Conservation (phyloP, 1,140 invertebrate genomes). For the Eupristina koningsbergeri region DNA sequence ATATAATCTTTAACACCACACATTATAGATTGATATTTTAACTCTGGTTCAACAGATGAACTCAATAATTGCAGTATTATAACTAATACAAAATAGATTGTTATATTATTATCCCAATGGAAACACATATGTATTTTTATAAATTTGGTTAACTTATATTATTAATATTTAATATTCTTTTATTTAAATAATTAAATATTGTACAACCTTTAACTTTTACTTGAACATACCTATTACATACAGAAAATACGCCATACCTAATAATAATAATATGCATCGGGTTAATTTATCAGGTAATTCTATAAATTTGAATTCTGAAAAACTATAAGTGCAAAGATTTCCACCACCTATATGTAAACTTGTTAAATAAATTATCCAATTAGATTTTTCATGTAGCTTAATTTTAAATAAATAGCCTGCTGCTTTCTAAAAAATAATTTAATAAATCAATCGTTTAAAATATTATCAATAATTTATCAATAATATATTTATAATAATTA, state of each 20-base stretch:
- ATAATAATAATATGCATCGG: conserved; percentile 57
- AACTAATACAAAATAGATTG: conserved; percentile 52
- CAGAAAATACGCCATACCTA: conserved; percentile 59
- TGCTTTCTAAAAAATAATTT: conserved; percentile 48
- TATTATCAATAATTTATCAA: background rate
- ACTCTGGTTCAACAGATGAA: conserved; percentile 57
- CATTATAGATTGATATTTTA: conserved; percentile 63
- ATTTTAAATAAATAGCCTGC: conserved; percentile 51
- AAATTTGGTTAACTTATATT: background rate
- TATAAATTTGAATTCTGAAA: conserved; percentile 53
- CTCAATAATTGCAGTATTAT: conserved; percentile 58
- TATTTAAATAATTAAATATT: background rate
- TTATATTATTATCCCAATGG: too few species aligned
- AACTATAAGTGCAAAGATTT: conserved; percentile 60
- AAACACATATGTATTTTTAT: too few species aligned
- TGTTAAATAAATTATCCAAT: conserved; percentile 56
- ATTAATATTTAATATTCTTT: background rate
- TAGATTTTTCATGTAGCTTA: conserved; percentile 50
- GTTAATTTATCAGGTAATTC: conserved; percentile 55
- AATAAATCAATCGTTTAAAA: background rate
- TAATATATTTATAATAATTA: background rate
- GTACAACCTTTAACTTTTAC: background rate
- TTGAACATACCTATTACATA: conserved; percentile 58
- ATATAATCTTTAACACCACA: conserved; percentile 60
- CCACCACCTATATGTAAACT: conserved; percentile 61